Evolutionary conservation across 2,797 vertebrate genomes (phyloP).

Genomic region (Crenuchus spilurus): DNA sequence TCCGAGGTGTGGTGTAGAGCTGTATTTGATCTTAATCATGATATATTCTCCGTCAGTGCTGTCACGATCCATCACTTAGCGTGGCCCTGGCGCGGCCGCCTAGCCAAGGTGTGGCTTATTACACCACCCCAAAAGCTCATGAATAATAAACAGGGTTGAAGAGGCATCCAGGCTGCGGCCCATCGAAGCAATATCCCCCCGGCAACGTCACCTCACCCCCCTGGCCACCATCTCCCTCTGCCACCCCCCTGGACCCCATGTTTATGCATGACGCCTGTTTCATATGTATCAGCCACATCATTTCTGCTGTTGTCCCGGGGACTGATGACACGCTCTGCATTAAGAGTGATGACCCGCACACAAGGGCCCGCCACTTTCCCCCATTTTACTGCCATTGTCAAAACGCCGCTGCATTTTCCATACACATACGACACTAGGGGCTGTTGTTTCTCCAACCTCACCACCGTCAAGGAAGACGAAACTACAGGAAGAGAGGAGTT

Average conservation of each 20-base stretch:
- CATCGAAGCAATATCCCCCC: constrained; percentile 55
- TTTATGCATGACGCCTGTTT: constrained; percentile 99
- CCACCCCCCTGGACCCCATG: constrained; percentile 80
- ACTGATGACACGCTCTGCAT: constrained; percentile 99
- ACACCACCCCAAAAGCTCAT: constrained; percentile 85
- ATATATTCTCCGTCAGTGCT: constrained; percentile 89
- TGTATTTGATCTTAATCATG: constrained; percentile 95
- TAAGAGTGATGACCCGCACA: constrained; percentile 98
- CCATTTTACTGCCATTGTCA: constrained; percentile 93
- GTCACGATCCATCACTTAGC: constrained; percentile 92
- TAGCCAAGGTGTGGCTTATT: constrained; percentile 94
- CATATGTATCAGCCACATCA: constrained; percentile 98
- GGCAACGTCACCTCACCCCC: constrained; percentile 52
- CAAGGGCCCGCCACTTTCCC: constrained; percentile 85
- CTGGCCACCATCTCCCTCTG: constrained; percentile 68
- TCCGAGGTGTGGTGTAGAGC: constrained; percentile 75
- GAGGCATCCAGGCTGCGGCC: constrained; percentile 78
- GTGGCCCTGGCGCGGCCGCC: constrained; percentile 80
- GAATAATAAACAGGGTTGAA: constrained; percentile 87
- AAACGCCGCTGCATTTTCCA: constrained; percentile 72
- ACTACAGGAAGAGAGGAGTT: not conserved
- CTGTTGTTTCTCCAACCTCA: constrained; percentile 43
- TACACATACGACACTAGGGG: constrained; percentile 49
- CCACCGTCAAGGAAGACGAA: constrained; percentile 25
- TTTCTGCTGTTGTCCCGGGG: constrained; percentile 98